phyloP scores from a whole-genome alignment of 2,888 invertebrate genomes.

The Gerosis bhagava region DNA sequence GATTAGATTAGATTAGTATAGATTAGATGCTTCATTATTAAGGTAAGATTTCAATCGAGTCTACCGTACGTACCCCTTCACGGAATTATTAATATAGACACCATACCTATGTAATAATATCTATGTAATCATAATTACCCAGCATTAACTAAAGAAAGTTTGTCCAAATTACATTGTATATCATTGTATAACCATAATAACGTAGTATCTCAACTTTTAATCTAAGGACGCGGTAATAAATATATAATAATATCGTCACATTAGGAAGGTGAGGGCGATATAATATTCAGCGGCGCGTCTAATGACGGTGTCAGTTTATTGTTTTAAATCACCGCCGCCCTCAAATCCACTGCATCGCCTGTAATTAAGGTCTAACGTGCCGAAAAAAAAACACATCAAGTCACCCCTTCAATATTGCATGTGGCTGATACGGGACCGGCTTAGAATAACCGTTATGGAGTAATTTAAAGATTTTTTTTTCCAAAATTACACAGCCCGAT shows the following conservation, averaged over 20 bases:
- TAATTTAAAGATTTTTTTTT: constrained; percentile 20
- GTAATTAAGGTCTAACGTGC: constrained; percentile 62
- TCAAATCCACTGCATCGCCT: constrained; percentile 70
- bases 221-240: constrained; percentile 50
- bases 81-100: too few relatives aligned
- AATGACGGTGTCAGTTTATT: constrained; percentile 73
- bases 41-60: too few relatives aligned
- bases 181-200: constrained; percentile 27
- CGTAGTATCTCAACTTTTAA: constrained; percentile 39
- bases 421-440: constrained; percentile 44
- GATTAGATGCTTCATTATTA: too few relatives aligned
- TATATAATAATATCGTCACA: constrained; percentile 72
- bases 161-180: constrained; percentile 12
- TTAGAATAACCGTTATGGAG: constrained; percentile 33
- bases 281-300: constrained; percentile 56
- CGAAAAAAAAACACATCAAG: constrained; percentile 61
- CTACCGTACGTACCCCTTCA: too few relatives aligned
- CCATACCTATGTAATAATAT: too few relatives aligned
- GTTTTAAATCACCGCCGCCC: constrained; percentile 78
- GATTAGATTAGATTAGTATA: too few relatives aligned
- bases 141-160: too few relatives aligned
- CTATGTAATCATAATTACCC: too few relatives aligned
- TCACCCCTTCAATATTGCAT: constrained; percentile 71
- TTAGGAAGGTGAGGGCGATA: constrained; percentile 59
- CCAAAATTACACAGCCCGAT: constrained; percentile 1